Conservation (phyloP, 2,888 invertebrate genomes). For the Chalcosyrphus nemorum region DNA sequence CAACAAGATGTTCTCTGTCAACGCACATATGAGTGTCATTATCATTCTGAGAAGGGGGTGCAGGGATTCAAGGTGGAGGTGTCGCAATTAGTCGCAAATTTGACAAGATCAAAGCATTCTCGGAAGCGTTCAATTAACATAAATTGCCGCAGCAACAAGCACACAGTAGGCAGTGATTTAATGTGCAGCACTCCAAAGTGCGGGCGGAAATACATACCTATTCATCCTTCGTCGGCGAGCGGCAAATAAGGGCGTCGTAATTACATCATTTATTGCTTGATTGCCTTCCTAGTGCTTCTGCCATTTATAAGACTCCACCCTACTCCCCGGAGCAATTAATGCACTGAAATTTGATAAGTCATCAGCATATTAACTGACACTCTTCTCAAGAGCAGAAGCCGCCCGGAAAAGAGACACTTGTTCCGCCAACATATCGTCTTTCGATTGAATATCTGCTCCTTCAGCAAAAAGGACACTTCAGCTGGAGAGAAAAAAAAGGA, state of each 20-base stretch:
- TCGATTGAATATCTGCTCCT: slow-evolving; percentile 31
- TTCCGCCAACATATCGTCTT: slow-evolving; percentile 36
- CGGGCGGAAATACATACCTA: slow-evolving; percentile 49
- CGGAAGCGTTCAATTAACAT: slow-evolving; percentile 75
- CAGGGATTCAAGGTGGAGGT: slow-evolving; percentile 45
- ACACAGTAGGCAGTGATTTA: slow-evolving; percentile 52
- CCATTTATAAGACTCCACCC: not conserved
- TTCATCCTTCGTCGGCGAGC: slow-evolving; percentile 46
- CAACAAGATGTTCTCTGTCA: slow-evolving; percentile 64
- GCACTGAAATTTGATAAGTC: slow-evolving; percentile 66
- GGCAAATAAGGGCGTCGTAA: slow-evolving; percentile 69
- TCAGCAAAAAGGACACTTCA: slow-evolving; percentile 38
- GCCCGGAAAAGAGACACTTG: slow-evolving; percentile 8
- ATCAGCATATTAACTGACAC: slow-evolving; percentile 41
- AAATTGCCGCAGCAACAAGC: slow-evolving; percentile 60
- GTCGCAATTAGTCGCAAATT: slow-evolving; percentile 75
- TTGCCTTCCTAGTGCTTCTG: slow-evolving; percentile 38
- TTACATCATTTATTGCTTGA: slow-evolving; percentile 72
- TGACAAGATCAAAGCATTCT: slow-evolving; percentile 75
- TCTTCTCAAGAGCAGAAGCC: not conserved
- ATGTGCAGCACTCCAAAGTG: slow-evolving; percentile 47
- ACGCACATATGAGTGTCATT: slow-evolving; percentile 58
- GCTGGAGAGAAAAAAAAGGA: slow-evolving; percentile 19
- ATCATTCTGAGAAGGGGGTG: slow-evolving; percentile 27
- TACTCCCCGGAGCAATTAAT: slow-evolving; percentile 43